Evolutionary conservation across 2,113 vertebrate species (phyloP).

Genomic region (Scopus umbretta): DNA sequence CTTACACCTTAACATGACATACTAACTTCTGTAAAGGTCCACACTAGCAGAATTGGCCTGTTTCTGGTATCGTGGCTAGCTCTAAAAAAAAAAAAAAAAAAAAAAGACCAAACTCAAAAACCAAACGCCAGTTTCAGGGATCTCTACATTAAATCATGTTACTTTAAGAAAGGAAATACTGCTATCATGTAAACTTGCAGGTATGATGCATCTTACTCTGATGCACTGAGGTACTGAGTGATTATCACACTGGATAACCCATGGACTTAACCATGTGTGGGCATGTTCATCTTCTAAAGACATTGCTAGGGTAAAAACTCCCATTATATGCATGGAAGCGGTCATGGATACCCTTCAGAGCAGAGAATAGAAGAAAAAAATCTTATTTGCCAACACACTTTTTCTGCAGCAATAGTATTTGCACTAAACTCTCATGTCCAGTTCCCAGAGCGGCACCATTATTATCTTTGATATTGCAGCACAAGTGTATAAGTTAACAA

Average conservation of each 20-base stretch:
- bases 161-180: background rate
- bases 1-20: background rate
- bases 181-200: background rate
- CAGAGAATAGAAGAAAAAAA: background rate
- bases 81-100: background rate
- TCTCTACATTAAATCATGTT: background rate
- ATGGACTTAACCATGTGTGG: background rate
- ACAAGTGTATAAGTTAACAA: background rate
- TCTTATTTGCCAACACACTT: background rate
- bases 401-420: background rate
- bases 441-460: background rate
- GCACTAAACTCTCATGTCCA: background rate
- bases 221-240: background rate
- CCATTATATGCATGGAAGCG: background rate
- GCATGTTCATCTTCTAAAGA: background rate
- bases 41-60: background rate
- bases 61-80: background rate
- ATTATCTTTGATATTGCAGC: background rate
- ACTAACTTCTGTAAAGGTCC: background rate
- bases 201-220: background rate
- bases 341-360: background rate
- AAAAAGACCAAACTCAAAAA: no score
- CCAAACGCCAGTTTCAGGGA: background rate
- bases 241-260: background rate
- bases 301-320: background rate